Base-by-base conservation (phyloP, 2,888 invertebrate genomes). In the Therioaphis trifolii region DNA sequence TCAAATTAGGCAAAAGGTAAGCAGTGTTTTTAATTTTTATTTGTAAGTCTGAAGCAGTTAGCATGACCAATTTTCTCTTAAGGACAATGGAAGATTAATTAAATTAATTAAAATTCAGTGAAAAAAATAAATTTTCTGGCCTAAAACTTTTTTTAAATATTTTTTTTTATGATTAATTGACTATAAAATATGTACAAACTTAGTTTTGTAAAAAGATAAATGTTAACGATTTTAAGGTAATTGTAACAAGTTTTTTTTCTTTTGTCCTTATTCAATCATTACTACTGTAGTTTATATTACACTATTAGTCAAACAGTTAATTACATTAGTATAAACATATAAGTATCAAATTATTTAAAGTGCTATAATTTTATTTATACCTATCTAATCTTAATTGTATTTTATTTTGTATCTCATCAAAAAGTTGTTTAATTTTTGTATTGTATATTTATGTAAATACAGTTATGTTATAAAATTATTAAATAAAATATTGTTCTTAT, bases 1-100 rank as follows among this genome's bases (percentile, higher is more conserved):
- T 71, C 79, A 80, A 78, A 43, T 71, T 80, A 71, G 58, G 55
- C 79, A 71, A 15, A 61, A 80, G 79, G 79, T 80, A 80, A 80
- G 79, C 46, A 46, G 55, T 46, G 77, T 71, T 80, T 71, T 27
- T 76, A n/a, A 43, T 76, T n/a, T 72, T 12, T 68, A 68, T 27
- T 15, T 52, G 15, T 58, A 21, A 43, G 12, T 18, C 5, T 71
- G 7, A 55, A 79, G n/a, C n/a, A 68, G n/a, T 79, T 27, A 68
- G 43, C 29, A 29, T 80, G 79, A 80, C 79, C 79, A 80, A 80
- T 80, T 80, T 80, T 80, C 79, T 46, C 58, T 55, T 58, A 27
- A 79, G 40, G 55, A 43, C 68, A 78, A 9, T 68, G 49, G 52
- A 40, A 46, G n/a, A n/a, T n/a, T n/a, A n/a, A n/a, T n/a, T n/a